phyloP scores from a whole-genome alignment of 2,113 vertebrate species.

The Stigmatopora argus region DNA sequence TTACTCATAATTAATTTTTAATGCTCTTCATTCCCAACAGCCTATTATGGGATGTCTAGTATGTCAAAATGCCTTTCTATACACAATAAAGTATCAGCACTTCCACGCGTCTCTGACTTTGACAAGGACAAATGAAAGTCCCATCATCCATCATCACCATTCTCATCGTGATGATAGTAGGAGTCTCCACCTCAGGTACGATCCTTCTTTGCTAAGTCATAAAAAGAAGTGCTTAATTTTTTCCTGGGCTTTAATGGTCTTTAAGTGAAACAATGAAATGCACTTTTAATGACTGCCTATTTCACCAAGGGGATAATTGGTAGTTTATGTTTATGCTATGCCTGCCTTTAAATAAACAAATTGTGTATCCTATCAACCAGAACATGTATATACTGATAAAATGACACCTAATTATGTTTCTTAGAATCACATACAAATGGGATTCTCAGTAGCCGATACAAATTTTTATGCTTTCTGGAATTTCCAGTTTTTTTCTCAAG shows the following conservation, averaged over 20 bases:
- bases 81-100: slow-evolving; percentile 32
- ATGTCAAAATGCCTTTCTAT: slow-evolving; percentile 10
- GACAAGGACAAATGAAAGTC: slow-evolving; percentile 57
- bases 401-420: slow-evolving; percentile 31
- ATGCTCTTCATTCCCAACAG: too few species aligned
- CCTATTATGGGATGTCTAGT: too few species aligned
- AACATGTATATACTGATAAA: slow-evolving; percentile 4
- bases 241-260: slow-evolving; percentile 61
- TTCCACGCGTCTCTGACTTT: slow-evolving; percentile 64
- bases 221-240: slow-evolving; percentile 49
- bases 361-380: background rate
- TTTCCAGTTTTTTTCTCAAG: background rate
- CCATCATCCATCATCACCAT: slow-evolving; percentile 60
- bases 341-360: slow-evolving; percentile 25
- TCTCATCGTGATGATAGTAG: slow-evolving; percentile 69
- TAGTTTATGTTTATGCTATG: slow-evolving; percentile 17
- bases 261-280: slow-evolving; percentile 74
- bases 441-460: background rate
- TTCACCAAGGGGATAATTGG: slow-evolving; percentile 41
- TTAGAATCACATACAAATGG: slow-evolving; percentile 22
- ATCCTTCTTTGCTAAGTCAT: slow-evolving; percentile 51
- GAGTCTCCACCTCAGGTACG: slow-evolving; percentile 67
- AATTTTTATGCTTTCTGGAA: background rate
- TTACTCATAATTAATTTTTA: too few species aligned
- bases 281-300: slow-evolving; percentile 58